These are phyloP conservation scores for Cossypha dichroa DNA, from an alignment of 2,797 vertebrate species.

Conservation along the genomic window DNA sequence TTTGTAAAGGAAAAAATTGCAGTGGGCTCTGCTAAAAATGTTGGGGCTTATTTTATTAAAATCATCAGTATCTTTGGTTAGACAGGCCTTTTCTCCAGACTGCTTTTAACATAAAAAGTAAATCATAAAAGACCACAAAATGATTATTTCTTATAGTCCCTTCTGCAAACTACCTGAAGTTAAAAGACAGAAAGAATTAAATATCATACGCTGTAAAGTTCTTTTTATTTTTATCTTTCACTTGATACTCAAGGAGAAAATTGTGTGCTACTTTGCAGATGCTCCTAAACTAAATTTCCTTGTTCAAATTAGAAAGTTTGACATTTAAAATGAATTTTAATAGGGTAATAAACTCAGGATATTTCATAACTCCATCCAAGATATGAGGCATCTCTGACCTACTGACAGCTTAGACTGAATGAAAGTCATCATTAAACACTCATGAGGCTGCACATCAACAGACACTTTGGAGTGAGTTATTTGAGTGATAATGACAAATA, in stretches of 20 bases:
- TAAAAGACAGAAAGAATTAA: neutral
- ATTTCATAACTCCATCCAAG: slow-evolving; percentile 33
- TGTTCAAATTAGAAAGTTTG: slow-evolving; percentile 45
- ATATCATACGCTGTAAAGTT: neutral
- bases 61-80: neutral
- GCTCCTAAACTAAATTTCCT: slow-evolving; percentile 51
- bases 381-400: neutral
- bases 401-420: slow-evolving; percentile 5
- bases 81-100: neutral
- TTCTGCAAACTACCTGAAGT: neutral
- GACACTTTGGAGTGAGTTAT: neutral
- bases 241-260: slow-evolving; percentile 3
- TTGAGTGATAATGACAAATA: neutral
- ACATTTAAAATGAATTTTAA: slow-evolving; percentile 67
- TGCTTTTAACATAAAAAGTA: neutral
- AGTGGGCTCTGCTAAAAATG: neutral
- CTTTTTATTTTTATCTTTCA: slow-evolving; percentile 34
- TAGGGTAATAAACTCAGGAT: slow-evolving; percentile 36
- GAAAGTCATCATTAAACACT: slow-evolving; percentile 7
- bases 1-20: neutral
- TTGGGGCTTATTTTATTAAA: neutral
- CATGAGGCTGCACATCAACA: neutral
- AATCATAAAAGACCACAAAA: neutral
- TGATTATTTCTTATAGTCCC: neutral
- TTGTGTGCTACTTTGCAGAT: neutral